Evolutionary conservation across 2,888 invertebrate genomes (phyloP).

Genomic region (Drosophila quinaria): DNA sequence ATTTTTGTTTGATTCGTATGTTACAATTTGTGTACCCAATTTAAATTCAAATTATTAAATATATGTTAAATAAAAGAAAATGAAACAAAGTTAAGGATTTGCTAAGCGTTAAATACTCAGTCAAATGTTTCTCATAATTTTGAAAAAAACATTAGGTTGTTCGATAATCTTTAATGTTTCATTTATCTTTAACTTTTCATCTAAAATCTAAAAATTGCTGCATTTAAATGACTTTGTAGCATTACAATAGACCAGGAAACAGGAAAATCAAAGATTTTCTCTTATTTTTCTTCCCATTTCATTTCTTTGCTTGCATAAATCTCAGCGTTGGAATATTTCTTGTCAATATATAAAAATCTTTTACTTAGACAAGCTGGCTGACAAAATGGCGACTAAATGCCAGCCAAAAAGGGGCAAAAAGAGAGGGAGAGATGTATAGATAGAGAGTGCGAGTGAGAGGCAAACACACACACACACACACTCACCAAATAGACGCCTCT

Average conservation of each 20-base stretch:
- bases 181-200: too few relatives aligned
- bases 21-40: too few relatives aligned
- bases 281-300: too few relatives aligned
- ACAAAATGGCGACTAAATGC: slow-evolving; percentile 63
- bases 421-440: not conserved
- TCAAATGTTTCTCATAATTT: too few relatives aligned
- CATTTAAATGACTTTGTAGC: not conserved
- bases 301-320: slow-evolving; percentile 9
- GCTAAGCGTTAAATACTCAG: too few relatives aligned
- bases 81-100: too few relatives aligned
- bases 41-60: too few relatives aligned
- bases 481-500: slow-evolving; percentile 51
- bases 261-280: not conserved
- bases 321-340: slow-evolving; percentile 16
- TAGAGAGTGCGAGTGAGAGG: slow-evolving; percentile 5
- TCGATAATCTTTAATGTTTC: too few relatives aligned
- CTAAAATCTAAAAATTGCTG: not conserved
- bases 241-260: too few relatives aligned
- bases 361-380: slow-evolving; percentile 48
- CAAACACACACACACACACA: slow-evolving; percentile 1
- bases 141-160: too few relatives aligned
- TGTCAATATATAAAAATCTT: slow-evolving; percentile 26
- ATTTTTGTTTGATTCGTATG: too few relatives aligned
- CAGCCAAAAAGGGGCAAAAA: slow-evolving; percentile 2
- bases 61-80: too few relatives aligned